These are phyloP conservation scores for Rhagium mordax DNA, from an alignment of 2,888 invertebrate genomes.

Conservation along the genomic window DNA sequence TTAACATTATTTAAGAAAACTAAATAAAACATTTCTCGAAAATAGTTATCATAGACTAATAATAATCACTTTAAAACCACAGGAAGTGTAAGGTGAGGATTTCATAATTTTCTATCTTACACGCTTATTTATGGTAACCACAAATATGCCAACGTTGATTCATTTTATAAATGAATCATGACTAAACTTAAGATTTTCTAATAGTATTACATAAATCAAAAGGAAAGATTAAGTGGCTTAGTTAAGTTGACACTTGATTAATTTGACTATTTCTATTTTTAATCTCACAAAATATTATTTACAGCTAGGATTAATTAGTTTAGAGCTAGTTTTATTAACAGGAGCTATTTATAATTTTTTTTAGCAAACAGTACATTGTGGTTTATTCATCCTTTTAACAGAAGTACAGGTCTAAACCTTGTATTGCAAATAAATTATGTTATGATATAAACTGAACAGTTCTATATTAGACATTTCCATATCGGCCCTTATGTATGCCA, in stretches of 20 bases:
- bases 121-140: conserved; percentile 30
- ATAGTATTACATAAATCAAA: conserved; percentile 25
- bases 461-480: no score
- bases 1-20: no score
- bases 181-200: conserved; percentile 21
- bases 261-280: conserved; percentile 32
- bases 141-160: conserved; percentile 27
- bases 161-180: conserved; percentile 25
- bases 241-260: conserved; percentile 42
- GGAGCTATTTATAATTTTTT: background rate
- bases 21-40: background rate
- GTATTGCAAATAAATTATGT: no score
- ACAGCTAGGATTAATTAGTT: conserved; percentile 26
- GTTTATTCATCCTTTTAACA: background rate
- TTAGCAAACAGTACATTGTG: background rate
- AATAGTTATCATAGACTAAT: background rate
- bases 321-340: conserved; percentile 20
- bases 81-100: conserved; percentile 16
- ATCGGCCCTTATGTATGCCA: no score
- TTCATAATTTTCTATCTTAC: conserved; percentile 21
- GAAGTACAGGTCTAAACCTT: no score
- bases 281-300: conserved; percentile 29
- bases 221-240: conserved; percentile 26
- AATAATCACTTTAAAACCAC: conserved; percentile 6
- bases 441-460: no score